Percentiles rank a stretch among this genome's conserved stretches.
Evolutionary conservation across 2,113 vertebrate genomes (phyloP).

Genomic region (Cairina moschata): DNA sequence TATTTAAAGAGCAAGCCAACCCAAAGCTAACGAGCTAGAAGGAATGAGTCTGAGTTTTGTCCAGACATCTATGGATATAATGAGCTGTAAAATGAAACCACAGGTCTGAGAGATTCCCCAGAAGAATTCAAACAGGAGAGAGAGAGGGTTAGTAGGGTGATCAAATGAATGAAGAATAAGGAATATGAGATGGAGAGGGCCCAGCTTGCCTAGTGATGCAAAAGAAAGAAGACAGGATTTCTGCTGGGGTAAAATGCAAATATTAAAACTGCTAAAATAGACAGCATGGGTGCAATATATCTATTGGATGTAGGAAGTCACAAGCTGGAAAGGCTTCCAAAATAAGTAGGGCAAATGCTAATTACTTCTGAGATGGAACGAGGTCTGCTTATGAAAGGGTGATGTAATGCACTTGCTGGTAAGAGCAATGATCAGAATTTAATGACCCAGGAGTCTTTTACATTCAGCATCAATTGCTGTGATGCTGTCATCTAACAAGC

Average conservation of each 20-base stretch:
- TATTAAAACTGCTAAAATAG: background rate
- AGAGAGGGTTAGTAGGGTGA: background rate
- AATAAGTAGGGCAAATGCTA: background rate
- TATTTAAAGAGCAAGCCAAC: background rate
- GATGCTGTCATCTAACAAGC: background rate
- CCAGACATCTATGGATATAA: background rate
- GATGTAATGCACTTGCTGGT: background rate
- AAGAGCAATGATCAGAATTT: background rate
- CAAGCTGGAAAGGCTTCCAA: background rate
- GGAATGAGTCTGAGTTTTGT: conserved; percentile 4
- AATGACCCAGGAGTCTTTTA: background rate
- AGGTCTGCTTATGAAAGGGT: background rate
- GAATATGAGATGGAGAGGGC: background rate
- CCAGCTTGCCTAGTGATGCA: background rate
- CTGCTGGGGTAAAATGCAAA: background rate
- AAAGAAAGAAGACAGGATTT: background rate
- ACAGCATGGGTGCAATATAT: background rate
- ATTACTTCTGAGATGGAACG: background rate
- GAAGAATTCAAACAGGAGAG: background rate
- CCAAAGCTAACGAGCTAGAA: conserved; percentile 15
- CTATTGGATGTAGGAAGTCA: background rate
- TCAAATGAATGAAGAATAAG: background rate
- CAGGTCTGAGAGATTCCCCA: background rate
- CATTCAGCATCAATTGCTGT: background rate
- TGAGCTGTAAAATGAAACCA: background rate